Conservation (phyloP, 2,888 invertebrate genomes). For the Salticus scenicus region DNA sequence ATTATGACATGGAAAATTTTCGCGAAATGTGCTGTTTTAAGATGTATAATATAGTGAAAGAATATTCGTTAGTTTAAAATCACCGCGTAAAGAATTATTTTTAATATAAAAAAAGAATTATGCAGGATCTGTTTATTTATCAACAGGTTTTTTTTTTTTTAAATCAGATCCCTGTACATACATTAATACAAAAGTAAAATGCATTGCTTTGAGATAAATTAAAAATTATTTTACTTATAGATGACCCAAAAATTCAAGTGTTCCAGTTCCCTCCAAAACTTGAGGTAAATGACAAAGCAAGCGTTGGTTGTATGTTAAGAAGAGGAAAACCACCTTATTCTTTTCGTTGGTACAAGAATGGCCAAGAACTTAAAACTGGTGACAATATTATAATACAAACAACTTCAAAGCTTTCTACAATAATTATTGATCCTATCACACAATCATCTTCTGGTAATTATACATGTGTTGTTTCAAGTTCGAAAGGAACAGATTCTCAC, state of each 20-base stretch:
- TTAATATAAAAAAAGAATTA: too few relatives aligned
- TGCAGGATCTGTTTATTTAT: too few relatives aligned
- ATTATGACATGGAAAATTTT: too few relatives aligned
- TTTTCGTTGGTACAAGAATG: constrained; percentile 49
- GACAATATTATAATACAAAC: constrained; percentile 2
- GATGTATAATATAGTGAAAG: too few relatives aligned
- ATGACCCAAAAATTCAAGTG: constrained; percentile 40
- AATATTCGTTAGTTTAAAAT: too few relatives aligned
- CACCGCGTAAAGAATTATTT: too few relatives aligned
- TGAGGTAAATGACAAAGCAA: constrained; percentile 31
- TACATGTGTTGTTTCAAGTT: constrained; percentile 38
- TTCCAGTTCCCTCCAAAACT: constrained; percentile 52
- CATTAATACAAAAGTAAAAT: too few relatives aligned
- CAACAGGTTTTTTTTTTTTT: too few relatives aligned
- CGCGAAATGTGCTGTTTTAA: too few relatives aligned
- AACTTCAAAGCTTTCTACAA: background rate
- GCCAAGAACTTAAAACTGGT: background rate
- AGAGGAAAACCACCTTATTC: constrained; percentile 33
- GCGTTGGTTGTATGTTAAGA: constrained; percentile 26
- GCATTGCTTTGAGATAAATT: too few relatives aligned
- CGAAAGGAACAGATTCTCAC: constrained; percentile 27
- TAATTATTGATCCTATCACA: constrained; percentile 43
- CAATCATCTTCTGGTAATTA: constrained; percentile 44
- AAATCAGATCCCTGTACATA: too few relatives aligned
- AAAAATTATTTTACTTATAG: too few relatives aligned